These are phyloP conservation scores for Melanophora roralis DNA, from an alignment of 2,888 invertebrate genomes.

Conservation along the genomic window DNA sequence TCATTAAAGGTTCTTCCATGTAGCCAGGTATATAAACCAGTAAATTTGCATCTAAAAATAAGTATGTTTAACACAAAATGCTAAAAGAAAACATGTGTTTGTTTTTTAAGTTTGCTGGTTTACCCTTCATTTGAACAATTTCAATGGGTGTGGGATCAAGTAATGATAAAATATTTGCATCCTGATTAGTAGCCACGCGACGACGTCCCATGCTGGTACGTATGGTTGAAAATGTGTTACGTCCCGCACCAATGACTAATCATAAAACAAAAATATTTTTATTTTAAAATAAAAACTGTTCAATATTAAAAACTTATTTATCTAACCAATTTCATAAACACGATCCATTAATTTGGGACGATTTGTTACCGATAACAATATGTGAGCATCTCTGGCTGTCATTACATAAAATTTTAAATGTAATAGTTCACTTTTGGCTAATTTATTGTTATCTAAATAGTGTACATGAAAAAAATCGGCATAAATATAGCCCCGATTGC, in stretches of 20 bases:
- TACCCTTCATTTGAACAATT: slow-evolving; percentile 79
- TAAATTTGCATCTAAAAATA: slow-evolving; percentile 80
- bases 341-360: slow-evolving; percentile 78
- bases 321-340: slow-evolving; percentile 82
- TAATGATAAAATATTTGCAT: slow-evolving; percentile 80
- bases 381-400: slow-evolving; percentile 84
- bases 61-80: not conserved
- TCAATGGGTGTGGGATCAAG: slow-evolving; percentile 83
- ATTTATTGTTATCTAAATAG: slow-evolving; percentile 70
- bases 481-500: slow-evolving; percentile 79
- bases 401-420: slow-evolving; percentile 84
- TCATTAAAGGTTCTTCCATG: slow-evolving; percentile 79
- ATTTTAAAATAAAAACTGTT: not conserved
- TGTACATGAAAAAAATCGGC: slow-evolving; percentile 79
- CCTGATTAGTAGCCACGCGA: slow-evolving; percentile 80
- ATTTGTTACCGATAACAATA: slow-evolving; percentile 80
- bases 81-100: not conserved
- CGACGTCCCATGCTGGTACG: slow-evolving; percentile 80
- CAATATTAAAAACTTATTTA: no score
- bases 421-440: slow-evolving; percentile 69
- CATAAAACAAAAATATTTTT: not conserved
- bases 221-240: slow-evolving; percentile 84
- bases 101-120: not conserved
- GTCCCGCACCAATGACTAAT: slow-evolving; percentile 82
- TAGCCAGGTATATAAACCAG: slow-evolving; percentile 82